Conservation (phyloP, 2,888 invertebrate species). For the Notodonta ziczac region DNA sequence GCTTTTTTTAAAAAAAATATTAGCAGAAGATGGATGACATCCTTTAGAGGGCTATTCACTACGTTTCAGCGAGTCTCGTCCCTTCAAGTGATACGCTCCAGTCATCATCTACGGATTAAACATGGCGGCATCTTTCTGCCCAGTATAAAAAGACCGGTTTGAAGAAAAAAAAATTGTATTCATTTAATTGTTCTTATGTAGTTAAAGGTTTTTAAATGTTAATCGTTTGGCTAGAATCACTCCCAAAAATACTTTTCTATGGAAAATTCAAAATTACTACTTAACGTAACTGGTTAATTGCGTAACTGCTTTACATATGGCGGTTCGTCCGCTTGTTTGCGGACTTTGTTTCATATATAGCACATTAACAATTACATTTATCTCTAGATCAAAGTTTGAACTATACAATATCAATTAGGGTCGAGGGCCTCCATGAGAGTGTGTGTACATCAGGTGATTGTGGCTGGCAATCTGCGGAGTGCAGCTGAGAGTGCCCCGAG, state of each 20-base stretch:
- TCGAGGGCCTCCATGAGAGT: not conserved
- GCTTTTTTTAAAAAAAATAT: slow-evolving; percentile 5
- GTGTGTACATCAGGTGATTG: slow-evolving; percentile 1
- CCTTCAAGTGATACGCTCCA: not conserved
- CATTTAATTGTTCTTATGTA: too few relatives aligned
- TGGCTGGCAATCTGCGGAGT: not conserved
- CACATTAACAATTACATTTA: too few relatives aligned
- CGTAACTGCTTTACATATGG: too few relatives aligned
- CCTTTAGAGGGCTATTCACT: slow-evolving; percentile 1
- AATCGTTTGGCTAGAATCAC: too few relatives aligned
- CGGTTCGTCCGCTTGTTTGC: too few relatives aligned
- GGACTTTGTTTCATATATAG: too few relatives aligned
- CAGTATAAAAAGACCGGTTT: not conserved
- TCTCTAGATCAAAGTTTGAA: not conserved
- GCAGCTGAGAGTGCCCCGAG: not conserved
- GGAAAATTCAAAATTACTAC: too few relatives aligned
- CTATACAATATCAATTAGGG: slow-evolving; percentile 3
- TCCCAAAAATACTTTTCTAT: too few relatives aligned
- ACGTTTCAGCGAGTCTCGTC: not conserved
- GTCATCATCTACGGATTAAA: slow-evolving; percentile 3
- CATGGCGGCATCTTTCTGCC: not conserved
- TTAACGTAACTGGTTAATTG: too few relatives aligned
- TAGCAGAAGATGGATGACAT: slow-evolving; percentile 1
- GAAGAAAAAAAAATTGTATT: not conserved
- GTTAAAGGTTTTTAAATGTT: too few relatives aligned